Base-by-base conservation (phyloP, 2,888 invertebrate species). In the Flabesymbios commensalis region DNA sequence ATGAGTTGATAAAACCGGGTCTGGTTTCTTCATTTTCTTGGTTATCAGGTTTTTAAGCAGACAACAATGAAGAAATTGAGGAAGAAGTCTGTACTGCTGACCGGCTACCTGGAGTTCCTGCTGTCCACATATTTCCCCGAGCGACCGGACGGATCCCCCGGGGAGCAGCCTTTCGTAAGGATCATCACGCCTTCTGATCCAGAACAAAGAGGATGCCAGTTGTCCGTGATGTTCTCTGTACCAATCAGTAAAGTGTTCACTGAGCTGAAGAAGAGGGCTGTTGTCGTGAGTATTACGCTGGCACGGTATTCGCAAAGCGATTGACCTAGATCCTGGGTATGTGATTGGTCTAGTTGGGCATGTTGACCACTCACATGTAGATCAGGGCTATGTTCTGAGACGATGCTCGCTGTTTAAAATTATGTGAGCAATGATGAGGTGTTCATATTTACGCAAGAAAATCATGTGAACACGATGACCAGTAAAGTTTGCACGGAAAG, bases 161-260 rank as follows among this genome's bases (percentile, higher is more conserved):
- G 10, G 1, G 49, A 43, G 26, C 32, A 39, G 41, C 63, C 57
- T 7, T 71, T 70, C 58, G 77, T 82, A 24, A 71, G 79, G 10
- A 84, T 86, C 32, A 78, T 87, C 26, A 87, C 87, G 0, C 87
- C 87, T 0, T 66, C 74, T 19, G 82, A 86, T 70, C 84, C 85
- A 2, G 75, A 74, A 3, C 78, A 85, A 67, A 70, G 87, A 58
- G 87, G 87, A 3, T 83, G 84, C 53, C 86, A 86, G 69, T 76
- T 87, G 31, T 86, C 86, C 1, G 68, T 87, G 45, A 76, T 76
- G 28, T 86, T 86, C 71, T 80, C 80, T 17, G 68, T 80, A 41
- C 76, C 82, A 19, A 77, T 85, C 4, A 71, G 75, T 5, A 53
- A 74, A n/a, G 78, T 86, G 28, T 83, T 83, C 70, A 60, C 77